phyloP scores from a whole-genome alignment of 2,113 vertebrate species.

The Festucalex cinctus region DNA sequence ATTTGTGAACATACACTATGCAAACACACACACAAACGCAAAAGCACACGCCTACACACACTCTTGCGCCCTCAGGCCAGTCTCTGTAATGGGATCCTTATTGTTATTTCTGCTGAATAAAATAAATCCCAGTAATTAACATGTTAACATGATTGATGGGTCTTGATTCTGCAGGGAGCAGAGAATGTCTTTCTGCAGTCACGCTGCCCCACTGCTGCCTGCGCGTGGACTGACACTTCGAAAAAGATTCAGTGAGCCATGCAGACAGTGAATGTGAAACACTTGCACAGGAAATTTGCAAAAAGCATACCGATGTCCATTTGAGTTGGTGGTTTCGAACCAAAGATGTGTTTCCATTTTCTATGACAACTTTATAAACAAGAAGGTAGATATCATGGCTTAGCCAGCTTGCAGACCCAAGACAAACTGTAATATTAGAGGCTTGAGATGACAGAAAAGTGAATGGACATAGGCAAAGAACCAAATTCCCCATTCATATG shows the following conservation, averaged over 20 bases:
- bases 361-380: constrained; percentile 7
- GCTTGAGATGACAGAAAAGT: constrained; percentile 35
- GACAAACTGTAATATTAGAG: constrained; percentile 31
- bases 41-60: constrained; percentile 7
- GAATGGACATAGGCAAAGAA: constrained; percentile 23
- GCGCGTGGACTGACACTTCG: constrained; percentile 35
- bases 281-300: constrained; percentile 7
- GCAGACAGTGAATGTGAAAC: constrained; percentile 12
- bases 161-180: constrained; percentile 80
- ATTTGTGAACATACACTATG: constrained; percentile 11
- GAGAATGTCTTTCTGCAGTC: constrained; percentile 62
- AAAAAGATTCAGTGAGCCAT: constrained; percentile 28
- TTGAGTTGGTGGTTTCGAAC: constrained; percentile 11
- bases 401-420: background rate
- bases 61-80: constrained; percentile 70
- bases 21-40: constrained; percentile 28
- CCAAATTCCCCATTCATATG: constrained; percentile 5
- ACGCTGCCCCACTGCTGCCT: constrained; percentile 50
- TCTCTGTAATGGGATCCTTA: constrained; percentile 88
- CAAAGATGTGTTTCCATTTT: constrained; percentile 4
- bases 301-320: background rate
- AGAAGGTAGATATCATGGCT: background rate
- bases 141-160: constrained; percentile 95
- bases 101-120: constrained; percentile 81
- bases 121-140: constrained; percentile 92